Base-by-base conservation (phyloP, 2,888 invertebrate species). In the Dolichomitus sp. region DNA sequence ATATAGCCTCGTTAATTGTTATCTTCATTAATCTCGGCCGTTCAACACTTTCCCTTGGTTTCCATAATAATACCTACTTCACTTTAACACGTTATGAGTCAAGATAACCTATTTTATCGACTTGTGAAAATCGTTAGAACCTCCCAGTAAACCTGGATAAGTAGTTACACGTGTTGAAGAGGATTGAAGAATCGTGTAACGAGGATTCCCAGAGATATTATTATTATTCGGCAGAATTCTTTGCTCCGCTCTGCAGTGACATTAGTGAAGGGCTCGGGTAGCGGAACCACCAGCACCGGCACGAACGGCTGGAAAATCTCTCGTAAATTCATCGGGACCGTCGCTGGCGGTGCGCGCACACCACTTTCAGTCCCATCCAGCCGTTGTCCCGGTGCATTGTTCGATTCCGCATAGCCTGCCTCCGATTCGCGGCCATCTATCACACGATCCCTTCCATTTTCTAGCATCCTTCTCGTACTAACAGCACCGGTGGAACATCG, bases 351-450 rank as follows among this genome's bases (percentile, higher is more conserved):
- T 78, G 65, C 69, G 72, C 66, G 78, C 69, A 74, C 69, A 82
- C 81, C 81, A 82, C 78, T 82, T 82, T 82, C 81, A 74, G 81
- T 82, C 74, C 77, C 45, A 69, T 81, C 74, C 74, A 78, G 78
- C 81, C 81, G 78, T 82, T 82, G 81, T 82, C 74, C 81, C 54
- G 78, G 74, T 65, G 78, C 81, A 78, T 78, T 82, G 81, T 82
- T 82, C 81, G 81, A 74, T 82, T 82, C 57, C 69, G 78, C 78
- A 78, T 82, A 81, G 78, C 78, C 78, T 57, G 78, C 72, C 78
- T 78, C 66, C 78, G 72, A 73, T 81, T 81, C 77, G 74, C 57
- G 65, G 69, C 78, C 81, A 82, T 82, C 81, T 68, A 82, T 82
- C 81, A 78, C 78, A 78, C 78, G 81, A 82, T 70, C 81, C 78